These are phyloP conservation scores for Cyclopterus lumpus DNA, from an alignment of 2,797 vertebrate species.

Conservation along the genomic window DNA sequence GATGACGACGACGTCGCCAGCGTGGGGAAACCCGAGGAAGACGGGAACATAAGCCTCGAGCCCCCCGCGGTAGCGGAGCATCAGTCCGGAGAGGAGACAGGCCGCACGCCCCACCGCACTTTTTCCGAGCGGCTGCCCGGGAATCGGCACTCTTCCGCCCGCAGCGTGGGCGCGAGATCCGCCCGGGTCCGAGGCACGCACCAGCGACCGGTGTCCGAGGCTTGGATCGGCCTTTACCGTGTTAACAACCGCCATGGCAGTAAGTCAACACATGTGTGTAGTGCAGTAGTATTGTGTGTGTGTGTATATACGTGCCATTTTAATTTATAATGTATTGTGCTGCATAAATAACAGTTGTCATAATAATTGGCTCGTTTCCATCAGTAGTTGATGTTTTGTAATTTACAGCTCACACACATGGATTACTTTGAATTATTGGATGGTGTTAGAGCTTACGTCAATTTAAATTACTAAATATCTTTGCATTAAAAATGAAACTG, in stretches of 20 bases:
- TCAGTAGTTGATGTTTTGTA: too few relatives aligned
- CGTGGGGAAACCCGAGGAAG: slow-evolving; percentile 73
- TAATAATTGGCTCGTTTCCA: background rate
- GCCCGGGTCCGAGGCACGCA: slow-evolving; percentile 77
- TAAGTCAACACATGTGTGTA: slow-evolving; percentile 59
- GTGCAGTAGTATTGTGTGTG: background rate
- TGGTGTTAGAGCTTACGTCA: background rate
- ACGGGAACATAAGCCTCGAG: slow-evolving; percentile 61
- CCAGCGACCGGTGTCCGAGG: slow-evolving; percentile 84
- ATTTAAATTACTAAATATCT: background rate
- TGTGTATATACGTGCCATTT: background rate
- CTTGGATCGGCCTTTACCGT: slow-evolving; percentile 86
- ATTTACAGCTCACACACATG: background rate
- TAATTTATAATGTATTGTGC: background rate
- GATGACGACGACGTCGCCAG: slow-evolving; percentile 62
- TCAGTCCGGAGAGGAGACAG: slow-evolving; percentile 77
- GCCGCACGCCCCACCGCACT: slow-evolving; percentile 84
- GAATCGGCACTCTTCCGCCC: slow-evolving; percentile 78
- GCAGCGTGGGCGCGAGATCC: slow-evolving; percentile 78
- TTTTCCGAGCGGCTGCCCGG: slow-evolving; percentile 85
- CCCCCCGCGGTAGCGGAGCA: slow-evolving; percentile 63
- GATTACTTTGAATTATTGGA: background rate
- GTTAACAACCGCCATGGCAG: slow-evolving; percentile 85
- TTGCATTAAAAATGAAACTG: background rate
- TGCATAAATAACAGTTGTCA: background rate